Base-by-base conservation (phyloP, 1,140 invertebrate species). In the Bicyclus anynana region DNA sequence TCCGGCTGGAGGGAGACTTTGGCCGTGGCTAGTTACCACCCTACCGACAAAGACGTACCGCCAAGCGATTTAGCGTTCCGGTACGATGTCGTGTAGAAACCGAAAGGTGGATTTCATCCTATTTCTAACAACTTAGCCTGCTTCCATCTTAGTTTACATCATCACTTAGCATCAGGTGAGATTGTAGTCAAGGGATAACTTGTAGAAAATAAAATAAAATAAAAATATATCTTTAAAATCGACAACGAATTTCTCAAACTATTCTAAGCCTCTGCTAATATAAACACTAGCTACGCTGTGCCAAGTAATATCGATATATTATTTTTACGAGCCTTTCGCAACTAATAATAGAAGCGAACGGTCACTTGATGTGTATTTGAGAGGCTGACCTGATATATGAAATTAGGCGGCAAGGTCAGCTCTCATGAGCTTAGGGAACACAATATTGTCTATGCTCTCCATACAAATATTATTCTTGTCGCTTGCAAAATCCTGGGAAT, bases 281-380 rank as follows among this genome's bases (percentile, higher is more conserved):
- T 38, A 16, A 10, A 14, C 37, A 16, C 37, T 6, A 4, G 16
- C 37, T 16, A 14, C 14, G 16, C 33, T 12, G 17, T n/a, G 46
- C 29, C 26, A 42, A 42, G 47, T 56, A 53, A 62, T 56, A 62
- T 56, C 53, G 13, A 58, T 58, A 51, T 58, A 29, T 58, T 58
- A 58, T 51, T 51, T 48, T 55, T 47, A 55, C 17, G 37, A 51
- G 13, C 23, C 27, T 47, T 40, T 26, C 33, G 46, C 33, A 42
- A 40, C 46, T 17, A 59, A 37, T 50, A 51, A 35, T 17, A 54
- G 21, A 23, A 29, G 16, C 18, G 16, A 35, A 44, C 23, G 40
- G 47, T 44, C 38, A 59, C 38, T 47, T 18, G n/a, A 52, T 52
- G 27, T 52, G 35, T 40, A 6, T 59, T 52, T 47, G 23, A 48